Evolutionary conservation across 1,140 invertebrate genomes (phyloP), one percentile per base, ranked within the genome.

Genomic region (Scaptodrosophila lebanonensis): DNA sequence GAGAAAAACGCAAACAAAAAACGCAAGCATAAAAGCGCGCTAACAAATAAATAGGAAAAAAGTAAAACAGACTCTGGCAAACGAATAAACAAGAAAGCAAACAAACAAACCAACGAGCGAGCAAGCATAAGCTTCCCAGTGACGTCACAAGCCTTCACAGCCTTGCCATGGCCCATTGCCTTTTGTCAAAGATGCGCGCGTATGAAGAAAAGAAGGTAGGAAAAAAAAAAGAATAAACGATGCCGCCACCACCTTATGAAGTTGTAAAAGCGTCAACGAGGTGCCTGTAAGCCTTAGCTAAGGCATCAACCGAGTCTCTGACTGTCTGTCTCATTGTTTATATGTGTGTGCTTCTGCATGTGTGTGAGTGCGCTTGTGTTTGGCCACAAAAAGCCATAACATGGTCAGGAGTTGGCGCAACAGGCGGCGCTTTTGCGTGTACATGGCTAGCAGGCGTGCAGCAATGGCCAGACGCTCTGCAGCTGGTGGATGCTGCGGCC

Each of bases 391-490:
- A n/a, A n/a, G 7, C 47, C 11, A 36, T 15, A 51, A 52, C 33
- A 32, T 72, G 68, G 69, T 61, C 67, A 72, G 61, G 60, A 29
- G 30, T 38, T 64, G 61, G 63, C 66, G 60, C 70, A 75, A 75
- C 70, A 75, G 70, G 70, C 70, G 66, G 65, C 71, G 70, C 70
- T 70, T 75, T 63, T 60, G 60, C 17, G 57, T 44, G 32, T 30
- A 32, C 13, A 44, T 73, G 70, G 70, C 70, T 60, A 73, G 54
- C 70, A 68, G 70, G 70, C 70, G 70, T 58, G 38, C 70, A 73
- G 70, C 64, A 65, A n/a, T 66, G 35, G 20, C 40, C 54, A 33
- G 44, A 25, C 15, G 58, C 25, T 25, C 29, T 42, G 62, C 54
- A 30, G 20, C 49, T 38, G 22, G 16, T 13, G 11, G 6, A 27